Evolutionary conservation across 2,888 invertebrate species (phyloP), one percentile per base, ranked within the genome.

Genomic region (Drosophila acutilabella): DNA sequence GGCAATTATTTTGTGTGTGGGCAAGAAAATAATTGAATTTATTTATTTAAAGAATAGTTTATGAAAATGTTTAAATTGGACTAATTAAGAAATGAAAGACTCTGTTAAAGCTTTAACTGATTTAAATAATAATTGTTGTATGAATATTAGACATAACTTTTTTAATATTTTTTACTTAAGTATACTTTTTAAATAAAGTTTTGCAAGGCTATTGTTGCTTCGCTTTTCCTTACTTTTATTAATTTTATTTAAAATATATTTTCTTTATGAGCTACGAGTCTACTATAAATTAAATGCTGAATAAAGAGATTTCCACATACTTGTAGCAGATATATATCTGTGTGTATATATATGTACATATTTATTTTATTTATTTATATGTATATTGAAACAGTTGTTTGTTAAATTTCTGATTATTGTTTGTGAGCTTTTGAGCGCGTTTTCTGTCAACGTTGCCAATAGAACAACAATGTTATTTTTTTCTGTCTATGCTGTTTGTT

Each of bases 391-490:
- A 36, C 33, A 47, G 54, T 77, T 71, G 65, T 70, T 69, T 40
- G 38, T 53, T 11, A 20, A 51, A 38, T 42, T 41, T 60, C 7
- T 45, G 10, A 23, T 54, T 41, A 56, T 74, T 40, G 36, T 64
- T 59, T 62, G 30, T 33, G 38, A 45, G 38, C 53, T 45, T 10
- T 58, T 48, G 57, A 41, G 45, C 59, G 57, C 58, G 56, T 69
- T 69, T 70, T 80, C 66, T 82, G 79, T 84, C 83, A 81, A 67
- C 80, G 58, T 59, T 56, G 71, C 59, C 71, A 71, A 72, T 71
- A 79, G 68, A 86, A 78, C 81, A 86, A 64, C 74, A 77, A 50
- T 64, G 76, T 65, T 64, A 78, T 65, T 69, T 54, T 44, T 54
- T 33, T 60, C 7, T 14, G 40, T 45, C 40, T 44, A 18, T 53